Evolutionary conservation across 2,888 invertebrate genomes (phyloP).

Genomic region (Pimpla rufipes): DNA sequence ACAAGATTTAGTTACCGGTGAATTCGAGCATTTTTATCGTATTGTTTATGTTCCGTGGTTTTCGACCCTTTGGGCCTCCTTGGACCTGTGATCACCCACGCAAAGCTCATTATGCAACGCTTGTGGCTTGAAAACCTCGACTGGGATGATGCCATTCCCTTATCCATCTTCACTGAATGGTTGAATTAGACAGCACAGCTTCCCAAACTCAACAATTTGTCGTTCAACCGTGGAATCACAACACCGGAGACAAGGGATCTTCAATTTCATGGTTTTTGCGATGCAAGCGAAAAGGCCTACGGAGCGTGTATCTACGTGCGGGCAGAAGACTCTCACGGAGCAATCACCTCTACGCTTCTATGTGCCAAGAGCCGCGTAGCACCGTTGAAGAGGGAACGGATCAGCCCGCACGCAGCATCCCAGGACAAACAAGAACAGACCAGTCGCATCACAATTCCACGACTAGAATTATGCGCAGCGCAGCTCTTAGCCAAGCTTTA

Average conservation of each 20-base stretch:
- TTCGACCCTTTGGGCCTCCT: conserved; percentile 55
- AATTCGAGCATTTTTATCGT: no score
- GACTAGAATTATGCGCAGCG: conserved; percentile 55
- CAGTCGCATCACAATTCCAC: conserved; percentile 35
- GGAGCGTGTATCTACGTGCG: conserved; percentile 24
- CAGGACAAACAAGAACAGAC: neutral
- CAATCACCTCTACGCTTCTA: neutral
- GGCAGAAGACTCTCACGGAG: neutral
- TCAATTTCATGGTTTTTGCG: neutral
- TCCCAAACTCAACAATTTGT: neutral
- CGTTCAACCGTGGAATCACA: neutral
- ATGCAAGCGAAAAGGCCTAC: neutral
- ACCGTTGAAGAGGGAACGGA: neutral
- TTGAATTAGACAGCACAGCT: neutral
- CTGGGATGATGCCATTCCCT: conserved; percentile 53
- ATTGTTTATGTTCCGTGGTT: no score
- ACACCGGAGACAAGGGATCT: neutral
- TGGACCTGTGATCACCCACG: conserved; percentile 48
- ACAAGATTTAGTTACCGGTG: no score
- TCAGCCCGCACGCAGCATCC: no score
- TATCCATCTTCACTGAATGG: neutral
- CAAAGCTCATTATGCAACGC: conserved; percentile 52
- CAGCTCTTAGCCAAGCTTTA: conserved; percentile 35
- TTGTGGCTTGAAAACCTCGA: conserved; percentile 37
- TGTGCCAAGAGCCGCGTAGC: neutral